Evolutionary conservation across 2,888 invertebrate species (phyloP).

Genomic region (Rosalia funebris): DNA sequence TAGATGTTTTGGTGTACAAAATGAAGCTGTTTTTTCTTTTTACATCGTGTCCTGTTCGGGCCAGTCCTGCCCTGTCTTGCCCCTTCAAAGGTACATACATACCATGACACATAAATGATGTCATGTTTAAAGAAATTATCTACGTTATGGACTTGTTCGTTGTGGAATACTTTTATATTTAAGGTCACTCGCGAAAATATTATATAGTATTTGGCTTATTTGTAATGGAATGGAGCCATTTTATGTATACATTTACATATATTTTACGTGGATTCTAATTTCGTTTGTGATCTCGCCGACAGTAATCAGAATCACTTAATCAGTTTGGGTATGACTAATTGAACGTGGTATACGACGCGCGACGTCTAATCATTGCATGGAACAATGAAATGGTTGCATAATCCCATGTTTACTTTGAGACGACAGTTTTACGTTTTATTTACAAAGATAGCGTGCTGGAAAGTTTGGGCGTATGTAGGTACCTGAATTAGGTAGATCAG

Average conservation of each 20-base stretch:
- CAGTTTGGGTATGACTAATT: neutral
- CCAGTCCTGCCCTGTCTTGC: conserved; percentile 1
- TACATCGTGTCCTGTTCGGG: neutral
- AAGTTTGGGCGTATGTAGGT: no score
- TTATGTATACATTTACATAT: neutral
- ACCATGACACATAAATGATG: conserved; percentile 39
- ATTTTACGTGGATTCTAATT: conserved; percentile 11
- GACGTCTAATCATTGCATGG: no score
- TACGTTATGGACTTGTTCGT: conserved; percentile 23
- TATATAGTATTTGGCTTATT: neutral
- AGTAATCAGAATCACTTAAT: neutral
- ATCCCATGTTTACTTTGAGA: no score
- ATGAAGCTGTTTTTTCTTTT: no score
- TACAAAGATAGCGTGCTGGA: no score
- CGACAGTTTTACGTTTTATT: no score
- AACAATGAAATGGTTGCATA: no score
- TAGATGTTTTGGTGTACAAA: no score
- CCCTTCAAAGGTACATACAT: conserved; percentile 15
- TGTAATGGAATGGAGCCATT: neutral
- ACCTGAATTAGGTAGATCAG: no score
- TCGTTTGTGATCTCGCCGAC: conserved; percentile 1
- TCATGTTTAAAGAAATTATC: conserved; percentile 35
- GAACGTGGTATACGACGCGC: no score
- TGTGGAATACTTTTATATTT: conserved; percentile 15
- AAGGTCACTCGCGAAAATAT: conserved; percentile 16